Base-by-base conservation (phyloP, 2,888 invertebrate genomes). In the Pammene fasciana region DNA sequence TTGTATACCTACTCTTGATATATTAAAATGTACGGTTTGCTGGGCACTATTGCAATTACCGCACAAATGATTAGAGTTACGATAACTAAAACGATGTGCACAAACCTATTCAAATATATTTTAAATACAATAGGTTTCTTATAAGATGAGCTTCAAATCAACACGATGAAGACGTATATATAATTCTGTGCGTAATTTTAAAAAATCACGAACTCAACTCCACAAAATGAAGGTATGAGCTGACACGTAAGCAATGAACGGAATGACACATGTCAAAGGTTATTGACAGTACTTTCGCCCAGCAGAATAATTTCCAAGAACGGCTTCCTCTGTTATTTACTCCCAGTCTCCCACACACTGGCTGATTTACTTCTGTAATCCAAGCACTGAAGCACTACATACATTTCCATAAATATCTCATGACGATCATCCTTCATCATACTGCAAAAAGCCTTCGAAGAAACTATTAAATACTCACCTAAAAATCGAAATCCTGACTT, bases 201-300 rank as follows among this genome's bases (percentile, higher is more conserved):
- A 73, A 76, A 75, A 74, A 73, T 67, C 75, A 70, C 26, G 71
- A 71, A 78, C 79, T 74, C 75, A 73, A 75, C 73, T 78, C 71
- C 75, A 83, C 82, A 83, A 85, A 86, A 84, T 84, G 83, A 83
- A 82, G 82, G 80, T 73, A 73, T 45, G 65, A 75, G 71, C 83
- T 86, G 93, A 93, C 93, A 93, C 93, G 93, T 93, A 93, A 87
- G 93, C 93, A 93, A 82, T 92, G 92, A 93, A 93, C 87, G 91
- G 92, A 92, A 82, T 92, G 92, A 93, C 93, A 93, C 89, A 92
- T 93, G 93, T 92, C 93, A 93, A 90, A 92, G 92, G 92, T 91
- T 92, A 92, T 86, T 91, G 90, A 90, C 90, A 90, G 88, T 79
- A 82, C 82, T 84, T 83, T 83, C 82, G 79, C 76, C 78, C 73